Percentiles rank a stretch among this genome's conserved stretches.
phyloP scores from a whole-genome alignment of 2,113 vertebrate genomes.

The Deroptyus accipitrinus region DNA sequence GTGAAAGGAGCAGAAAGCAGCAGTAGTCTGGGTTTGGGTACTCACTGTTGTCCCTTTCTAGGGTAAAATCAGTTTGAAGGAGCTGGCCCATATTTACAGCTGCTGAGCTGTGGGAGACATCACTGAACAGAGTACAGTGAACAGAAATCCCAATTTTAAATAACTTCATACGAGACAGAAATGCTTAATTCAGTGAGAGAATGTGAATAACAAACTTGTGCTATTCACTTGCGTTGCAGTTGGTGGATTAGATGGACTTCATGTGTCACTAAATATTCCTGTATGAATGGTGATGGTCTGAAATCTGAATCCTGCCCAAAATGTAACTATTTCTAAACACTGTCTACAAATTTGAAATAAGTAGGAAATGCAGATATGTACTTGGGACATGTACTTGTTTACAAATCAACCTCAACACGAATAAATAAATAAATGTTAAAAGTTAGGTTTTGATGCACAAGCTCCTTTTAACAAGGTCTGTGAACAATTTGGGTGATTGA shows the following conservation, averaged over 20 bases:
- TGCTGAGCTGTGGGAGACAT: not conserved
- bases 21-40: not conserved
- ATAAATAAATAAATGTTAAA: not conserved
- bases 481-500: not conserved
- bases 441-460: not conserved
- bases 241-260: not conserved
- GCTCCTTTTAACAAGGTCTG: not conserved
- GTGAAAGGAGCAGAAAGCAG: not conserved
- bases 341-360: not conserved
- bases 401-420: not conserved
- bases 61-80: not conserved
- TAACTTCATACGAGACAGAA: not conserved
- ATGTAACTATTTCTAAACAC: not conserved
- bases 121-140: not conserved
- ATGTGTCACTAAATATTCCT: conserved; percentile 10
- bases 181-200: not conserved
- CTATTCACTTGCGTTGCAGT: accelerated
- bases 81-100: not conserved
- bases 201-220: not conserved
- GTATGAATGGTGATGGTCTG: not conserved
- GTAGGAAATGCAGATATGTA: not conserved
- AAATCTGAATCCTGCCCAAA: not conserved
- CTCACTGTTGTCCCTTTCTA: not conserved
- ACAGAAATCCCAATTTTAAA: not conserved
- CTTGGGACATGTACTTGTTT: not conserved